Conservation (phyloP, 1,140 invertebrate genomes). For the Drosophila sproati region DNA sequence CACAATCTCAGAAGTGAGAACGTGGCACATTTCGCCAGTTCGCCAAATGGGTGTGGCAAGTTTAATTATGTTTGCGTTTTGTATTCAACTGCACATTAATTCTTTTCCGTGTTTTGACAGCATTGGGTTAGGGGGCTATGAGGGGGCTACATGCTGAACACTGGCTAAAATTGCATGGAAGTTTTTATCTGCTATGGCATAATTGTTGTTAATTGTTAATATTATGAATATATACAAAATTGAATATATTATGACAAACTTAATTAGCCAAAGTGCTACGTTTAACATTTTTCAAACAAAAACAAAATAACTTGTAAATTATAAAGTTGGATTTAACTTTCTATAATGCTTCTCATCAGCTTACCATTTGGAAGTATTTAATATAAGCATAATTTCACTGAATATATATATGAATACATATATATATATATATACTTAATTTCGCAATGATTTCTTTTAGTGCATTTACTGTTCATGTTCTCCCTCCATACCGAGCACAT, state of each 20-base stretch:
- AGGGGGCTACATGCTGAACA: conserved; percentile 1
- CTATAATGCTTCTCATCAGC: too few species aligned
- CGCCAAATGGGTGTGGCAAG: conserved; percentile 66
- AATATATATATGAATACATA: too few species aligned
- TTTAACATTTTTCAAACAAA: too few species aligned
- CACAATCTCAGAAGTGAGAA: conserved; percentile 8
- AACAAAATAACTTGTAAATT: too few species aligned
- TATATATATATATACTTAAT: background rate
- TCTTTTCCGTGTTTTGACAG: conserved; percentile 56
- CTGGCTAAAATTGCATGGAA: conserved; percentile 18
- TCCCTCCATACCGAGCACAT: conserved; percentile 7
- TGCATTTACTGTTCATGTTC: conserved; percentile 14
- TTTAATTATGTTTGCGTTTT: conserved; percentile 81
- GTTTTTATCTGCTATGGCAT: background rate
- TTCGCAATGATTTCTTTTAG: conserved; percentile 23
- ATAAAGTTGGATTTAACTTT: too few species aligned
- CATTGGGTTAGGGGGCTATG: conserved; percentile 4
- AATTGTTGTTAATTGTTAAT: too few species aligned
- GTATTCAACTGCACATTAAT: conserved; percentile 62
- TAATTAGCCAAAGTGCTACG: too few species aligned
- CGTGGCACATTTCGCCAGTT: conserved; percentile 25
- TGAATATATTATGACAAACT: too few species aligned
- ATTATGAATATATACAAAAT: too few species aligned
- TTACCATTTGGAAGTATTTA: background rate
- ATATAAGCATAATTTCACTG: background rate